Evolutionary conservation across 2,888 invertebrate genomes (phyloP), one percentile per base, ranked within the genome.

Genomic region (Caenorhabditis sp.): DNA sequence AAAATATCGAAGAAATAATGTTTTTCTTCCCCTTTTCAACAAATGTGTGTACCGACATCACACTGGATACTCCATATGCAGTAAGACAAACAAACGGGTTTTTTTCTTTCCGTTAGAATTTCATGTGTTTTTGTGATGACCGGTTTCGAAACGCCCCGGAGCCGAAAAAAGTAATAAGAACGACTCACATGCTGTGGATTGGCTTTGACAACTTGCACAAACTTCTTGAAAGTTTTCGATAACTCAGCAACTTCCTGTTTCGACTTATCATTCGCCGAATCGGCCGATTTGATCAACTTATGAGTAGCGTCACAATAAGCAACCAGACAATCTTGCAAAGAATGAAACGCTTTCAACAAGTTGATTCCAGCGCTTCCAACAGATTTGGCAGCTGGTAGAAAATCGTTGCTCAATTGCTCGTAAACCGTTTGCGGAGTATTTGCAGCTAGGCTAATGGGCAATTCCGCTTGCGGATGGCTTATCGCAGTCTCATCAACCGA

Each of bases 341-440:
- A 60, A 36, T 74, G 59, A 58, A 76, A 78, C 5, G 61, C 57
- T 26, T 74, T 73, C 31, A 76, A 24, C 43, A 78, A 67, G 12
- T 71, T 72, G 43, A 61, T 62, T 43, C 78, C 78, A 53, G 76
- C 67, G 27, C 62, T 59, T n/a, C 73, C 74, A 4, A 76, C 57
- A 17, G 66, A 62, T 64, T 78, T 78, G 6, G 76, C 69, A 23
- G 74, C 76, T 71, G 79, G 79, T 60, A 77, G 66, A 61, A 79
- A 79, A 14, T 75, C 65, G 12, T 63, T 58, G 3, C 59, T 57
- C 8, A 79, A 70, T 58, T 79, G 79, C 6, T 69, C 61, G 53
- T 77, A 66, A 17, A 79, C 76, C 54, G 62, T 6, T 36, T 67
- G 59, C 26, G 78, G 78, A 61, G 69, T 61, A 12, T 53, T 75